Evolutionary conservation across 1,140 invertebrate species (phyloP), one percentile per base, ranked within the genome.

Genomic region (Spodoptera litura): DNA sequence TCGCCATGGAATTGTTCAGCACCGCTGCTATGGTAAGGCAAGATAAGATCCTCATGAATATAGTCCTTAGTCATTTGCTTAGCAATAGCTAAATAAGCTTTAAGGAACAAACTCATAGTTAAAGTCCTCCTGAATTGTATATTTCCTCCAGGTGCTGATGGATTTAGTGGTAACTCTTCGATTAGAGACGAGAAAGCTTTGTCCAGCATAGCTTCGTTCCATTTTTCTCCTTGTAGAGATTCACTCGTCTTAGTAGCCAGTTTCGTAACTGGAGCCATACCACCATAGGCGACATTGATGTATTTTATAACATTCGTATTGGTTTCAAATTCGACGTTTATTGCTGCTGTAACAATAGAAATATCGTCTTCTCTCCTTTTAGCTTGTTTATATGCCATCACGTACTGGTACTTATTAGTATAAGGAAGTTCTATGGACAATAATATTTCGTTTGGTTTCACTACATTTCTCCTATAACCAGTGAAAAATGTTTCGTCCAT

Each of bases 321-420:
- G 27, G 91, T 84, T 89, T 96, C 87, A 72, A 97, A 97, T 51
- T 93, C 91, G 2, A 97, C 96, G 87, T 96, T 97, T 55, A 98
- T 93, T 4, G 97, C 98, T 59, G 97, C 96, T 88, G 99, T 99
- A 0, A 99, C 98, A 82, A 99, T 99, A n/a, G 98, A 98, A 86
- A 99, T 99, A 90, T 99, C 99, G 92, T 99, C 98, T 87, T 99
- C 99, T 86, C 98, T 94, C 59, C 99, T 95, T 86, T 97, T 97
- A 0, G 98, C 97, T 95, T 99, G 98, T 91, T 99, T 99, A 88
- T 97, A 99, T 12, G 97, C 98, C 80, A 96, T 95, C 84, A 99
- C 96, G 90, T 97, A 97, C 93, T 99, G 97, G 91, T 97, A 96
- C 95, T 96, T 87, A 1, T 87, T 89, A 13, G 95, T 95, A 83